Base-by-base conservation (phyloP, 2,888 invertebrate genomes). In the Pasiphila rectangulata region DNA sequence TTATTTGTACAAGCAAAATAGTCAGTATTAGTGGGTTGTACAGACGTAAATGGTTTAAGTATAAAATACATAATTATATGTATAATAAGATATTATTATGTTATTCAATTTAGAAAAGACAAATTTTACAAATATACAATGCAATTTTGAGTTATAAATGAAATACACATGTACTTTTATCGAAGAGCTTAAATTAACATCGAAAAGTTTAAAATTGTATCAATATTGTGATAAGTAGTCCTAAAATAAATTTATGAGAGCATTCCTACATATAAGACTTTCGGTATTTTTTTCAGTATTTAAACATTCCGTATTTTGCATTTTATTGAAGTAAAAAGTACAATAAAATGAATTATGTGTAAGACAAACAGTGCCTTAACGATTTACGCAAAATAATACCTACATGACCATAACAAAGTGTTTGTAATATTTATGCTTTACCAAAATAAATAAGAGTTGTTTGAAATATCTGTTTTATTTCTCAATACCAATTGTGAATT, bases 281-380 rank as follows among this genome's bases (percentile, higher is more conserved):
- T 30, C 10, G 12, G 12, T 48, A 23, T 43, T 29, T 46, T n/a
- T 42, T 45, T 58, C 67, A 71, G 69, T 76, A 79, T 78, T 75
- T 64, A 25, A 54, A 68, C 83, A 80, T 81, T 81, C 80, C 80
- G 68, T 63, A 40, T 39, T 29, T 16, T 19, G 13, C 34, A 45
- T 46, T 35, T 10, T 21, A 21, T 25, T 43, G 36, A 21, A 43
- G 16, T 25, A 39, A 42, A 20, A 38, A 53, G 58, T 59, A 59
- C 59, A 57, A 57, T 49, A 7, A 27, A 36, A 27, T 25, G 21
- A 36, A 27, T 24, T 32, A 37, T 38, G 29, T 39, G 38, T 39
- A 40, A 7, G 38, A 46, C 40, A 51, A 29, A 30, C 51, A 41
- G 56, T 57, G 57, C 59, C 59, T 57, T 61, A 57, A 34, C n/a